These are phyloP conservation scores for Euleptes europaea DNA, from an alignment of 2,113 vertebrate species.

Conservation along the genomic window DNA sequence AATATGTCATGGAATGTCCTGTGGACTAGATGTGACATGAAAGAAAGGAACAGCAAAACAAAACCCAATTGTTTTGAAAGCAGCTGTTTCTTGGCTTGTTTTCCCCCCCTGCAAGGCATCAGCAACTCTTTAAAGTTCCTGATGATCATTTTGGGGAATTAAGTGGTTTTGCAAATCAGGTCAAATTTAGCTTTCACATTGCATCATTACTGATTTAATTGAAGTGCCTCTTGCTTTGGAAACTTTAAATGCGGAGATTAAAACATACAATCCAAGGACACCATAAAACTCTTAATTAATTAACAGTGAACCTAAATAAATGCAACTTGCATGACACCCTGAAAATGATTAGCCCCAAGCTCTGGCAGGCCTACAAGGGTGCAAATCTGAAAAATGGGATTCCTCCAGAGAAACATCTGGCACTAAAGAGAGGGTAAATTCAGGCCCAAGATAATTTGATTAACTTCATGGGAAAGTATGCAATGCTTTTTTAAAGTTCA, in stretches of 20 bases:
- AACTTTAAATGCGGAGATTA: constrained; percentile 24
- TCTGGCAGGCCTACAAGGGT: constrained; percentile 5
- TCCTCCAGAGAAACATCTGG: neutral
- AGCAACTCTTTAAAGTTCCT: constrained; percentile 1
- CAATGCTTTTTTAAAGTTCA: neutral
- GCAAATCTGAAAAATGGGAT: neutral
- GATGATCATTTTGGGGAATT: neutral
- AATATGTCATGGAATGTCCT: neutral
- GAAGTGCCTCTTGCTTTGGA: constrained; percentile 7
- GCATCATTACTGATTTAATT: constrained; percentile 24
- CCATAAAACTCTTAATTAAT: constrained; percentile 20
- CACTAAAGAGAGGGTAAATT: neutral
- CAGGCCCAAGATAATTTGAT: neutral
- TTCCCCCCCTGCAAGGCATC: neutral
- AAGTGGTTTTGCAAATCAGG: constrained; percentile 15
- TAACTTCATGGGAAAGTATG: neutral
- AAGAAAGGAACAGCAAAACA: neutral
- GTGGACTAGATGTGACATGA: neutral
- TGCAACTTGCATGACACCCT: neutral
- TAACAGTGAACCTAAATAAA: constrained; percentile 27
- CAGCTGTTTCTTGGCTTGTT: neutral
- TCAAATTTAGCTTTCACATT: constrained; percentile 3
- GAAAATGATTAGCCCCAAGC: neutral
- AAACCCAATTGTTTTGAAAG: neutral
- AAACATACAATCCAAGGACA: constrained; percentile 16